Percentiles rank a stretch among this genome's conserved stretches.
phyloP scores from a whole-genome alignment of 2,113 vertebrate genomes.

The Martes martes region DNA sequence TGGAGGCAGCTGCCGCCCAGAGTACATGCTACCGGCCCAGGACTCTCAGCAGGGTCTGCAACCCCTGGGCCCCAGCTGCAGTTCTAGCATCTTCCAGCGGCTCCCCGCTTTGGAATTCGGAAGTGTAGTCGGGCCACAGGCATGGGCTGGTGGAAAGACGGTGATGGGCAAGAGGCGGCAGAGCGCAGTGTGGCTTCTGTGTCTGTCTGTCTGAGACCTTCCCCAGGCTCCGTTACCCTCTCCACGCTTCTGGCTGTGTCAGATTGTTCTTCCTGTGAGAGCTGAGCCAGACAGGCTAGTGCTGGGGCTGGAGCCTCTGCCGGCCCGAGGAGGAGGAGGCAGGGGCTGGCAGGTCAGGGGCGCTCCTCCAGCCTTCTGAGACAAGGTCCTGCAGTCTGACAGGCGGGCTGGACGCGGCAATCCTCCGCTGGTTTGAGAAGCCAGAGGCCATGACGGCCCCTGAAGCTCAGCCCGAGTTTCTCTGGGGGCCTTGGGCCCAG shows the following conservation, averaged over 20 bases:
- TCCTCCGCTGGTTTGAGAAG: background rate
- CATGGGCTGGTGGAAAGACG: background rate
- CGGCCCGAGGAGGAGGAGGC: background rate
- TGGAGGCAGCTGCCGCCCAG: background rate
- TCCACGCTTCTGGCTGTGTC: background rate
- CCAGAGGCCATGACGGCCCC: background rate
- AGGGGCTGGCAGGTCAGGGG: background rate
- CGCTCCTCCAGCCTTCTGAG: background rate
- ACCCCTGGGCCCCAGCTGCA: background rate
- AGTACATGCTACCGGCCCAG: background rate
- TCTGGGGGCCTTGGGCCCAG: background rate
- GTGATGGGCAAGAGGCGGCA: background rate
- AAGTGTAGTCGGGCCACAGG: rapidly evolving
- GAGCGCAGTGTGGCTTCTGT: background rate
- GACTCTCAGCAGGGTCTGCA: background rate
- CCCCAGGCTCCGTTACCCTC: background rate
- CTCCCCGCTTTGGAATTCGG: background rate
- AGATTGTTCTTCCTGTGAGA: background rate
- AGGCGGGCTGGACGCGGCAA: background rate
- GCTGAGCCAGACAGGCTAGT: background rate
- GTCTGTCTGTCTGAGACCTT: background rate
- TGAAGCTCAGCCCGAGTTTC: background rate
- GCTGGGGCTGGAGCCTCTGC: background rate
- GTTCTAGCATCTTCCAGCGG: background rate
- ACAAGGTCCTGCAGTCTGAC: background rate